phyloP scores from a whole-genome alignment of 2,113 vertebrate species.

The Microcebus jonahi region DNA sequence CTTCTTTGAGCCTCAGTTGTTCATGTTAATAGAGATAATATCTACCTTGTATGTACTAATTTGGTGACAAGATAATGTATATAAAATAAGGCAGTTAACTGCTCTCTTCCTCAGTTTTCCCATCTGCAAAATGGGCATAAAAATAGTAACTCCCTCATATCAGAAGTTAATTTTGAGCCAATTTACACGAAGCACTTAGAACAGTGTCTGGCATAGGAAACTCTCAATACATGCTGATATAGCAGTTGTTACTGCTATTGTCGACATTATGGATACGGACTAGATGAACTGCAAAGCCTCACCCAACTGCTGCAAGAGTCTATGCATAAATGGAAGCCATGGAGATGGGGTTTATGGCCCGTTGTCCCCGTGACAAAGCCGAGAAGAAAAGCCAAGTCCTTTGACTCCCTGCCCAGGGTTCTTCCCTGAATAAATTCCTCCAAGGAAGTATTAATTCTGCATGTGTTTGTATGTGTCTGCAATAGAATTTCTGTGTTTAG shows the following conservation, averaged over 20 bases:
- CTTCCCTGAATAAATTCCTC: background rate
- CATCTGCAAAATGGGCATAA: background rate
- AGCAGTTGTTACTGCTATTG: background rate
- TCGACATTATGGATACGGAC: background rate
- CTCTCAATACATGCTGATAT: background rate
- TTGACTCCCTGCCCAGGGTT: background rate
- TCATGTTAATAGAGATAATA: background rate
- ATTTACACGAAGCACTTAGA: background rate
- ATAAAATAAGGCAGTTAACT: background rate
- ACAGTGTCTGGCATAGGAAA: background rate
- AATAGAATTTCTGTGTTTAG: background rate
- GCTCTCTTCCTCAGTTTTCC: background rate
- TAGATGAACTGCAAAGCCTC: background rate
- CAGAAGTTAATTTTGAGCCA: background rate
- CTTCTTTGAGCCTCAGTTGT: conserved; percentile 1
- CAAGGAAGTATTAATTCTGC: background rate
- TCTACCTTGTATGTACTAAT: background rate
- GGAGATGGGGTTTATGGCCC: background rate
- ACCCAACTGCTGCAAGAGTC: background rate
- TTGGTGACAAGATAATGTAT: background rate
- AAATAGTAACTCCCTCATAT: background rate
- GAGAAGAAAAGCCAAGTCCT: background rate
- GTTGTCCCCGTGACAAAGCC: background rate
- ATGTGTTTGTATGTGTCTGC: background rate
- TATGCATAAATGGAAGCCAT: background rate